A percentile compares a stretch with the other conserved stretches of the same genome.
Evolutionary conservation across 2,113 vertebrate species (phyloP).

Genomic region (Nannospalax galili): DNA sequence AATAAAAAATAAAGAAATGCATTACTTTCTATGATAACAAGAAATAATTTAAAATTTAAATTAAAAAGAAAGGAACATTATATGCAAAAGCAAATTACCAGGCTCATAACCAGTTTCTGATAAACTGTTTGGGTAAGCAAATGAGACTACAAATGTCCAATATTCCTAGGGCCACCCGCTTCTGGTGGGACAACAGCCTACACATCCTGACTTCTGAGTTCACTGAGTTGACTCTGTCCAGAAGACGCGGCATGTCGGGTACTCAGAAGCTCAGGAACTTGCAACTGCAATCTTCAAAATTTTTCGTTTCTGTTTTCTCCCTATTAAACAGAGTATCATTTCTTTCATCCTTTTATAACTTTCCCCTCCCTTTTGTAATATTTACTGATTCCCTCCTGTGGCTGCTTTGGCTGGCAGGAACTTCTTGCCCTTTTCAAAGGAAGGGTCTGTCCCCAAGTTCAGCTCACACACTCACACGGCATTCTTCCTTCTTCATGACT

Average conservation of each 20-base stretch:
- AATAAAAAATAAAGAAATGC: too few relatives aligned
- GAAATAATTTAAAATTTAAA: too few relatives aligned
- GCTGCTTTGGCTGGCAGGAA: background rate
- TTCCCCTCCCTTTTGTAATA: background rate
- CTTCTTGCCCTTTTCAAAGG: background rate
- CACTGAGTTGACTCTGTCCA: background rate
- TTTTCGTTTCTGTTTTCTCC: background rate
- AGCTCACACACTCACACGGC: background rate
- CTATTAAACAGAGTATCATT: background rate
- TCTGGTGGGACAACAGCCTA: background rate
- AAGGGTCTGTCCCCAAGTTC: background rate
- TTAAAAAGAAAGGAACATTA: background rate
- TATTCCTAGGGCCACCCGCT: background rate
- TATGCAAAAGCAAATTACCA: background rate
- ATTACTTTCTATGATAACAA: too few relatives aligned
- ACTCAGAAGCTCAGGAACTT: background rate
- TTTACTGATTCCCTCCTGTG: background rate
- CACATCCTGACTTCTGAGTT: background rate
- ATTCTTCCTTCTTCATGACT: background rate
- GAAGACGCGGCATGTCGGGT: background rate
- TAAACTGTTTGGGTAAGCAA: background rate
- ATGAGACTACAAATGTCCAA: background rate
- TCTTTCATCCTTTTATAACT: background rate
- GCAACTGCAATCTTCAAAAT: background rate
- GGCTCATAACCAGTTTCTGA: background rate